These are phyloP conservation scores for Gambusia affinis DNA, from an alignment of 2,113 vertebrate species.

Conservation along the genomic window DNA sequence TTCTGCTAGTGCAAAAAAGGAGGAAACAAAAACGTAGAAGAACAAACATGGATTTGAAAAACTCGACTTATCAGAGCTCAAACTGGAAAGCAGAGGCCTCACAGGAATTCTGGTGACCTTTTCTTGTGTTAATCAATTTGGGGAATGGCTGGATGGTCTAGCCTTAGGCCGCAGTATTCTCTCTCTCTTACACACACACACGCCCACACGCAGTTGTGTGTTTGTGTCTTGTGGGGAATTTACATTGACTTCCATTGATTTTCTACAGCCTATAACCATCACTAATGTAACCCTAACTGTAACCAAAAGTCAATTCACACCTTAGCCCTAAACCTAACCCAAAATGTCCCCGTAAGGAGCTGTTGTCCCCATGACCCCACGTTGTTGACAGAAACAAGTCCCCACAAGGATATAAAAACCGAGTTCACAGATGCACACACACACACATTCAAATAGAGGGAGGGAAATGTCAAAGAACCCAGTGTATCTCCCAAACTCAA, in stretches of 20 bases:
- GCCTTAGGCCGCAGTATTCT: slow-evolving; percentile 55
- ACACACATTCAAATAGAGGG: background rate
- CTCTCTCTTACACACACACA: background rate
- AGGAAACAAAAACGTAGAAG: background rate
- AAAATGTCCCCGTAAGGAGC: no score
- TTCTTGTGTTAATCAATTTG: slow-evolving; percentile 72
- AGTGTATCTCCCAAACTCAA: slow-evolving; percentile 60
- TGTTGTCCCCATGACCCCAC: no score
- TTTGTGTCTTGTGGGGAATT: background rate
- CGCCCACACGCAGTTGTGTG: slow-evolving; percentile 34
- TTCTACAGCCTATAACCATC: no score
- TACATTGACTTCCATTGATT: no score
- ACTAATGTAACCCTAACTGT: no score
- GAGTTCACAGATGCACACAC: slow-evolving; percentile 32
- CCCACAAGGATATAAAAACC: background rate
- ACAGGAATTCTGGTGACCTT: slow-evolving; percentile 68
- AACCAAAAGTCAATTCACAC: no score
- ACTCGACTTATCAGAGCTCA: background rate
- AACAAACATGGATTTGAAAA: slow-evolving; percentile 20
- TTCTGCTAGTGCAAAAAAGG: background rate
- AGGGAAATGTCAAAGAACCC: slow-evolving; percentile 64
- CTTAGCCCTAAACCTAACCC: no score
- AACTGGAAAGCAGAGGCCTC: slow-evolving; percentile 22
- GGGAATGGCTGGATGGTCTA: slow-evolving; percentile 55
- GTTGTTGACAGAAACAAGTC: no score